Conservation (phyloP, 2,888 invertebrate genomes). For the Pachliopta kotzebuea region DNA sequence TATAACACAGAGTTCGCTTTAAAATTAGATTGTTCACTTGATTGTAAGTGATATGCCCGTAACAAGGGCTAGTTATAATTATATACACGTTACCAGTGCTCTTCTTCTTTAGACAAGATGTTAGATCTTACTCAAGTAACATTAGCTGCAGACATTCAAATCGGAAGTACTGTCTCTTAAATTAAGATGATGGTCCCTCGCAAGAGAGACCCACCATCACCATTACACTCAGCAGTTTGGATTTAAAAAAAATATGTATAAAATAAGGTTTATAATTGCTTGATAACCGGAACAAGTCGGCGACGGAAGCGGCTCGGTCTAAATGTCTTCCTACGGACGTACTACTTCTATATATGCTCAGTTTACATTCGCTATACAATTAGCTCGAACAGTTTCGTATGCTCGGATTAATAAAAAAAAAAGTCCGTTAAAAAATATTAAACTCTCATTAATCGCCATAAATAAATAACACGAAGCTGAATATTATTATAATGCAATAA, state of each 20-base stretch:
- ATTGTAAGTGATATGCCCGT: no score
- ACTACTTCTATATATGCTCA: conserved; percentile 17
- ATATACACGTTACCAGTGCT: no score
- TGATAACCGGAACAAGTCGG: conserved; percentile 37
- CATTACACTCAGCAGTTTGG: no score
- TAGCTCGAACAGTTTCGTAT: conserved; percentile 1
- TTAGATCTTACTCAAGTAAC: no score
- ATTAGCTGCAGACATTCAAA: no score
- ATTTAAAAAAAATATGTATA: no score
- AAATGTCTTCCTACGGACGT: conserved; percentile 44
- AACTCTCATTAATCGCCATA: not conserved
- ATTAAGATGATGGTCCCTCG: not conserved
- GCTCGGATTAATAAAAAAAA: not conserved
- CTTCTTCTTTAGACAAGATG: no score
- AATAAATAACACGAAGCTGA: conserved; percentile 3
- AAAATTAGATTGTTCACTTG: no score
- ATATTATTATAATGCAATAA: conserved; percentile 44
- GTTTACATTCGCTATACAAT: conserved; percentile 33
- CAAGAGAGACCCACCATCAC: no score
- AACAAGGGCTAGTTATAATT: no score
- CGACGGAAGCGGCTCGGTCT: conserved; percentile 58
- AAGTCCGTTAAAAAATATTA: not conserved
- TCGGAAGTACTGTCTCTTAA: no score
- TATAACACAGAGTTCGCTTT: not conserved
- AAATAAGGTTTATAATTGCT: conserved; percentile 38